These are phyloP conservation scores for Hyperopisus bebe DNA, from an alignment of 2,113 vertebrate genomes.

Conservation along the genomic window DNA sequence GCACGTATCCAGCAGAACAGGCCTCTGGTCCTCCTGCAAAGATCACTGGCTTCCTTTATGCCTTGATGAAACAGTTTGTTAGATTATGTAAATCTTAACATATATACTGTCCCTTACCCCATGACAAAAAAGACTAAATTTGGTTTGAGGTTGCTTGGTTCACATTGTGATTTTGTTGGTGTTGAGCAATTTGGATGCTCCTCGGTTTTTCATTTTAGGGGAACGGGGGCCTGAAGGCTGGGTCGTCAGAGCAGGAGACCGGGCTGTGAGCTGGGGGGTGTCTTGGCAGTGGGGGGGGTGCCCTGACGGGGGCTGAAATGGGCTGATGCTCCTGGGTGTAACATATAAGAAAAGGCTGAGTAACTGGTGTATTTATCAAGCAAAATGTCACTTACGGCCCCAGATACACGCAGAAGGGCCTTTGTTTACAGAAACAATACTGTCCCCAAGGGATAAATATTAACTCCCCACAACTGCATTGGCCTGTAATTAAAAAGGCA, in stretches of 20 bases:
- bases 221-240: neutral
- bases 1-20: neutral
- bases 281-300: neutral
- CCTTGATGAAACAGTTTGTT: neutral
- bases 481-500: neutral
- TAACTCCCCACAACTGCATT: neutral
- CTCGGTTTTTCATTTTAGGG: neutral
- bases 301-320: neutral
- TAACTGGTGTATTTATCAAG: neutral
- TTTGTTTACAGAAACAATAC: conserved; percentile 8
- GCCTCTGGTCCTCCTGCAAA: neutral
- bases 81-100: neutral
- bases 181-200: neutral
- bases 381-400: neutral
- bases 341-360: neutral
- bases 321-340: neutral
- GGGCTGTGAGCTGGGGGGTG: neutral
- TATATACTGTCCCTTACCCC: neutral
- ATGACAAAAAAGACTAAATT: neutral
- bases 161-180: neutral
- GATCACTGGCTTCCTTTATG: neutral
- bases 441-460: conserved; percentile 1
- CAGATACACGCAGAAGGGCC: neutral
- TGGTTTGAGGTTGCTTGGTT: neutral
- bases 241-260: neutral